Conservation (phyloP, 2,888 invertebrate genomes). For the Luffia ferchaultella region DNA sequence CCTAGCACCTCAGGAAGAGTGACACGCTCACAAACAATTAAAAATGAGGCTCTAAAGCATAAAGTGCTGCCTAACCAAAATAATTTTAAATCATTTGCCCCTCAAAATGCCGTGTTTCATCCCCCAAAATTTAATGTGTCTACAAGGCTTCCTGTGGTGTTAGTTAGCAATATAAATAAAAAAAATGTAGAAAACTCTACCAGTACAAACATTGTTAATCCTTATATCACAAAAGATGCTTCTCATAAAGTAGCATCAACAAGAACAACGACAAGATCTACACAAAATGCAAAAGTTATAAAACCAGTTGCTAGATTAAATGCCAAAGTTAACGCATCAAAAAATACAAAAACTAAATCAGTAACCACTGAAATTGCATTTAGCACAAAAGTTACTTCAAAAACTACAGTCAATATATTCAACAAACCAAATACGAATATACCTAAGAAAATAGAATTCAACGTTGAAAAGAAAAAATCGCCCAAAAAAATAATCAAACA, state of each 20-base stretch:
- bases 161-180: conserved; percentile 20
- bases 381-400: too few relatives aligned
- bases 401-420: too few relatives aligned
- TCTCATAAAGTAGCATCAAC: neutral
- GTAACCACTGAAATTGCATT: too few relatives aligned
- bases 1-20: conserved; percentile 42
- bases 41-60: conserved; percentile 8
- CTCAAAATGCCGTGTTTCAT: conserved; percentile 57
- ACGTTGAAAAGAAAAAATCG: too few relatives aligned
- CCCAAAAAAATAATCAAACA: too few relatives aligned
- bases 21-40: conserved; percentile 38
- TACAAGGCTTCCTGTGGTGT: conserved; percentile 21
- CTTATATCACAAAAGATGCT: conserved; percentile 15
- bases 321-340: too few relatives aligned
- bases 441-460: neutral
- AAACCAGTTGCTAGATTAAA: neutral
- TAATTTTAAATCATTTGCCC: conserved; percentile 51
- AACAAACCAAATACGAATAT: too few relatives aligned
- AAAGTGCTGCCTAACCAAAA: conserved; percentile 4
- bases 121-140: conserved; percentile 39
- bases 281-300: neutral
- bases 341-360: too few relatives aligned
- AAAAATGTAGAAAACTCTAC: conserved; percentile 20
- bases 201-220: too few relatives aligned
- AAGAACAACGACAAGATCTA: neutral